A percentile compares a stretch with the other conserved stretches of the same genome.
These are phyloP conservation scores for Regulus satrapa DNA, from an alignment of 2,113 vertebrate species.

Conservation along the genomic window DNA sequence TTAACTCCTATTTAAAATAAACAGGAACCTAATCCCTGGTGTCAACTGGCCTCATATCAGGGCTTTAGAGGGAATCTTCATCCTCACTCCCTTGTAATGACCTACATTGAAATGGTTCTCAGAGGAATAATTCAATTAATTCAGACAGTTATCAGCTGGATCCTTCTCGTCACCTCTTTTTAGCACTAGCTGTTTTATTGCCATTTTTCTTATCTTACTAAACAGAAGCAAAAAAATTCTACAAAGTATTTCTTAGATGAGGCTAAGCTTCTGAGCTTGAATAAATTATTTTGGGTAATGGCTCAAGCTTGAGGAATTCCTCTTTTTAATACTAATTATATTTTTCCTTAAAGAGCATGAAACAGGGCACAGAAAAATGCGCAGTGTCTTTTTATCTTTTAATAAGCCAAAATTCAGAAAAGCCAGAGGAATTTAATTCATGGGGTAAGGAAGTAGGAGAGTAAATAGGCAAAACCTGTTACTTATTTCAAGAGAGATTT, in stretches of 20 bases:
- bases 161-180: background rate
- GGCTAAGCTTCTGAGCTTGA: background rate
- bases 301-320: background rate
- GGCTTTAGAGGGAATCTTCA: background rate
- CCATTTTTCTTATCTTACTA: background rate
- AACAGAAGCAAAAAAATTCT: background rate
- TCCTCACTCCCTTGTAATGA: background rate
- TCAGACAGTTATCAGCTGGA: background rate
- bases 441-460: background rate
- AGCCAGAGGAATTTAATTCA: background rate
- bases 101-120: background rate
- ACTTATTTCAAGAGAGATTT: background rate
- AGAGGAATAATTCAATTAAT: background rate
- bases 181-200: background rate
- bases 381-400: background rate
- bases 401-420: background rate
- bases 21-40: background rate
- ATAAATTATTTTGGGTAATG: background rate
- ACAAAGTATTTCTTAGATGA: background rate
- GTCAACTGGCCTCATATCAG: background rate
- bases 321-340: background rate
- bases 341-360: background rate
- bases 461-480: background rate
- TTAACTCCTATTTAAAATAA: background rate
- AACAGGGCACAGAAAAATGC: background rate